These are phyloP conservation scores for Anagrus nilaparvatae DNA, from an alignment of 1,140 invertebrate species.

Conservation along the genomic window DNA sequence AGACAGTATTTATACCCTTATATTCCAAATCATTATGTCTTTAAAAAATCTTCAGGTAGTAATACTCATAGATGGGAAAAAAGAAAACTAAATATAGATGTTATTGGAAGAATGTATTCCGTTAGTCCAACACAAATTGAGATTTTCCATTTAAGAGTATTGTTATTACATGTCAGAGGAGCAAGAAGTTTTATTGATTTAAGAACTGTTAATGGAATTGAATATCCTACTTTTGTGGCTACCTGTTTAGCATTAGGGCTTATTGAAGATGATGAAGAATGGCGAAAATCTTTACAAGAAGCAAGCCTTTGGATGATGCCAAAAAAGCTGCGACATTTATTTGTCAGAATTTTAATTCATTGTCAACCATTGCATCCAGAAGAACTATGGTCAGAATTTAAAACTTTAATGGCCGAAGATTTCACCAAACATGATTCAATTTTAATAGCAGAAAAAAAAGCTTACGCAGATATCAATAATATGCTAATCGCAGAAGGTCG, in stretches of 20 bases:
- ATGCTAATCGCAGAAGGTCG: too few species aligned
- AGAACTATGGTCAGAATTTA: conserved; percentile 7
- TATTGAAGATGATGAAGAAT: conserved; percentile 14
- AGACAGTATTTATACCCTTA: conserved; percentile 5
- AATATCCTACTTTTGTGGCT: conserved; percentile 3
- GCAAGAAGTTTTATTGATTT: conserved; percentile 8
- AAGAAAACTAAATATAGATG: background rate
- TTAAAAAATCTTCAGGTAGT: conserved; percentile 3
- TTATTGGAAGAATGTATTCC: conserved; percentile 9
- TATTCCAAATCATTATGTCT: conserved; percentile 10
- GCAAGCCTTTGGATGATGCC: conserved; percentile 12
- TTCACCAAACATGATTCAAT: too few species aligned
- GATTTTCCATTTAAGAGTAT: conserved; percentile 9
- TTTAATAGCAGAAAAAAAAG: too few species aligned
- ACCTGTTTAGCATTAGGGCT: conserved; percentile 9
- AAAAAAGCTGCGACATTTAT: background rate
- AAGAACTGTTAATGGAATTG: conserved; percentile 7
- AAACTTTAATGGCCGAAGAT: conserved; percentile 3
- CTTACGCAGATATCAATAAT: too few species aligned
- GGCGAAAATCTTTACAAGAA: too few species aligned
- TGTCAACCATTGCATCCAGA: conserved; percentile 5
- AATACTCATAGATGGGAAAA: conserved; percentile 2
- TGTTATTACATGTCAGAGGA: conserved; percentile 4
- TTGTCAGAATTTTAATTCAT: conserved; percentile 8
- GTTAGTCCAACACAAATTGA: conserved; percentile 10